Evolutionary conservation across 1,140 invertebrate species (phyloP).

Genomic region (Macrosteles quadrilineatus): DNA sequence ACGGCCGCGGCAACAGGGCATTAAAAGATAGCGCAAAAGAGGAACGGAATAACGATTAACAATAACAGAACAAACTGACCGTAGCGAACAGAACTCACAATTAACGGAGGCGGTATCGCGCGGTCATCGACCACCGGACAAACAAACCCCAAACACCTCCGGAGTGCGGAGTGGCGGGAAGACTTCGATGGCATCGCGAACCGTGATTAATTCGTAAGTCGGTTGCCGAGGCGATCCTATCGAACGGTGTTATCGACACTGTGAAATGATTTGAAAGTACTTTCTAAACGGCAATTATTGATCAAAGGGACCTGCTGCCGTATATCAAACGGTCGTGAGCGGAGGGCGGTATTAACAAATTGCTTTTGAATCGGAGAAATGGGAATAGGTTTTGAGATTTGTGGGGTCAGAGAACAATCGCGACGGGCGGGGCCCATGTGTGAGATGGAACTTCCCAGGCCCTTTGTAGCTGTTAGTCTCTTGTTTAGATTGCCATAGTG

Average conservation of each 20-base stretch:
- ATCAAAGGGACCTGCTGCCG: conserved; percentile 2
- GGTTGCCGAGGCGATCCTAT: conserved; percentile 6
- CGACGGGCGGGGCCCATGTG: conserved; percentile 7
- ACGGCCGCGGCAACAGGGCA: conserved; percentile 8
- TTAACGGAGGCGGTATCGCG: conserved; percentile 5
- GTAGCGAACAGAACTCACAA: conserved; percentile 6
- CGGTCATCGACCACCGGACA: conserved; percentile 7
- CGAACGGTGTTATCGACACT: conserved; percentile 6
- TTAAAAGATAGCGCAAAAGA: conserved; percentile 17
- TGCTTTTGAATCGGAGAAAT: conserved; percentile 30
- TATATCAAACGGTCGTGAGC: conserved; percentile 16
- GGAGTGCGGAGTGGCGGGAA: not conserved
- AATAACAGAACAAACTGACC: conserved; percentile 18
- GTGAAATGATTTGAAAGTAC: conserved; percentile 24
- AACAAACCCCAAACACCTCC: not conserved
- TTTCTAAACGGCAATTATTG: conserved; percentile 30
- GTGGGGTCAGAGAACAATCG: conserved; percentile 29
- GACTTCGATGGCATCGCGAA: conserved; percentile 25
- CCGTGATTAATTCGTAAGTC: conserved; percentile 22
- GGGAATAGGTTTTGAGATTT: conserved; percentile 29
- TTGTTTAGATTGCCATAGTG: too few species aligned
- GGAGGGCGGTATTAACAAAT: conserved; percentile 26
- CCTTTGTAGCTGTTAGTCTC: too few species aligned
- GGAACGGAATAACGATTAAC: conserved; percentile 14
- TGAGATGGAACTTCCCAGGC: conserved; percentile 3